These are phyloP conservation scores for Hippolais icterina DNA, from an alignment of 2,113 vertebrate genomes.

Conservation along the genomic window DNA sequence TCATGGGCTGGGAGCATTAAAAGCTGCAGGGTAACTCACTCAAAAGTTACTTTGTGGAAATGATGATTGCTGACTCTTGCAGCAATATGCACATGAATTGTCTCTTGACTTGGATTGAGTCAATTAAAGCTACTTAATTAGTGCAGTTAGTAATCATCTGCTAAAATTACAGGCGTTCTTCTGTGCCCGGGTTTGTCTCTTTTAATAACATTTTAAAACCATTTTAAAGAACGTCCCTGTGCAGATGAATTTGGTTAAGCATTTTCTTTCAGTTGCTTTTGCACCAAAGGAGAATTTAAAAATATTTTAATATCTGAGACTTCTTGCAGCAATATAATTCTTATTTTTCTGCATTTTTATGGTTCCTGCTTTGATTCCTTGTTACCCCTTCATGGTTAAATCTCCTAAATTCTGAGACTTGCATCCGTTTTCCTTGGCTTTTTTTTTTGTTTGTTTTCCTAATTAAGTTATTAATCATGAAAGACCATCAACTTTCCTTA, in stretches of 20 bases:
- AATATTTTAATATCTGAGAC: not conserved
- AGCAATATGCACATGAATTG: not conserved
- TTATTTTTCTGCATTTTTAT: not conserved
- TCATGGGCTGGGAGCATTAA: not conserved
- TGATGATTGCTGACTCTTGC: not conserved
- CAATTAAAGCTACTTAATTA: conserved; percentile 56
- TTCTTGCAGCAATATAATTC: not conserved
- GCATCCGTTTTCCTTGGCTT: not conserved
- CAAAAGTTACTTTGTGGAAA: conserved; percentile 20
- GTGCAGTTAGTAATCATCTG: conserved; percentile 34
- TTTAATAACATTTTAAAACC: not conserved
- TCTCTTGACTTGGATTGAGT: conserved; percentile 31
- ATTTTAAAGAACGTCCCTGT: not conserved
- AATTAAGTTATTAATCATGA: not conserved
- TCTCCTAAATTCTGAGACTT: not conserved
- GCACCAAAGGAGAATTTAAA: not conserved
- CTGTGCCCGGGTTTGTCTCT: not conserved
- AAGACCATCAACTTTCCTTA: not conserved
- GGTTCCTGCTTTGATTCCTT: not conserved
- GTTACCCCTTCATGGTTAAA: not conserved
- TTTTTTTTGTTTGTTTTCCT: not conserved
- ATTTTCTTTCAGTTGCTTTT: not conserved
- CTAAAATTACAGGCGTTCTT: not conserved
- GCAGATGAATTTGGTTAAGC: not conserved
- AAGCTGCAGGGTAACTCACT: conserved; percentile 20